These are phyloP conservation scores for Aramus guarauna DNA, from an alignment of 2,113 vertebrate species.

Conservation along the genomic window DNA sequence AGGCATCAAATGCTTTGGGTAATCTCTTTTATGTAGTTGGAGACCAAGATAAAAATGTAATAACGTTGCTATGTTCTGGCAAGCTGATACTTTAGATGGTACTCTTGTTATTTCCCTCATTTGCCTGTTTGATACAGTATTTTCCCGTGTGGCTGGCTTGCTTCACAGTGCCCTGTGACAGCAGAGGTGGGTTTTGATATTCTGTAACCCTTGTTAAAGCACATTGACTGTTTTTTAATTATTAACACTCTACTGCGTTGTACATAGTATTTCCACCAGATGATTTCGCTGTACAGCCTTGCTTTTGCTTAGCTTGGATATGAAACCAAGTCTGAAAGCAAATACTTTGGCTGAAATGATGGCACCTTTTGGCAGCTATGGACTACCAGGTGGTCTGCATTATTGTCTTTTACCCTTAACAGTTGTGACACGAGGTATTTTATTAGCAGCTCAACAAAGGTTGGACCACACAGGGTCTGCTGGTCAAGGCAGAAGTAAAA, in stretches of 20 bases:
- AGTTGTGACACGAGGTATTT: not conserved
- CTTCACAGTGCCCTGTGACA: not conserved
- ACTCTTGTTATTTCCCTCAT: not conserved
- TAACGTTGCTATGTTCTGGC: not conserved
- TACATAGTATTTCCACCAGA: not conserved
- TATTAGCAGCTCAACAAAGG: not conserved
- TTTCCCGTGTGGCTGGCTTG: not conserved
- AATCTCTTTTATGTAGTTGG: not conserved
- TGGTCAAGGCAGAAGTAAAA: not conserved
- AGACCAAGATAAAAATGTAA: not conserved
- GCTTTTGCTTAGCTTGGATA: not conserved
- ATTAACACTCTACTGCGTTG: not conserved
- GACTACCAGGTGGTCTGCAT: slow-evolving; percentile 44
- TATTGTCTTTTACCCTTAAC: slow-evolving; percentile 16
- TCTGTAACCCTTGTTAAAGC: not conserved
- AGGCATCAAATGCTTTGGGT: not conserved
- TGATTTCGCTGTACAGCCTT: not conserved
- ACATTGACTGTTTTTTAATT: not conserved
- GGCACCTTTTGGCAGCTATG: slow-evolving; percentile 23
- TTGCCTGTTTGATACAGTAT: not conserved
- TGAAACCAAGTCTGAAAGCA: slow-evolving; percentile 8
- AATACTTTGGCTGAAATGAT: slow-evolving; percentile 6
- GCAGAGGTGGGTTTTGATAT: not conserved
- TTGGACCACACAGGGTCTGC: slow-evolving; percentile 32
- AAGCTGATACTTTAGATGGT: not conserved